A percentile compares a stretch with the other conserved stretches of the same genome.
Conservation (phyloP, 2,797 vertebrate genomes). For the Pipistrellus kuhlii region DNA sequence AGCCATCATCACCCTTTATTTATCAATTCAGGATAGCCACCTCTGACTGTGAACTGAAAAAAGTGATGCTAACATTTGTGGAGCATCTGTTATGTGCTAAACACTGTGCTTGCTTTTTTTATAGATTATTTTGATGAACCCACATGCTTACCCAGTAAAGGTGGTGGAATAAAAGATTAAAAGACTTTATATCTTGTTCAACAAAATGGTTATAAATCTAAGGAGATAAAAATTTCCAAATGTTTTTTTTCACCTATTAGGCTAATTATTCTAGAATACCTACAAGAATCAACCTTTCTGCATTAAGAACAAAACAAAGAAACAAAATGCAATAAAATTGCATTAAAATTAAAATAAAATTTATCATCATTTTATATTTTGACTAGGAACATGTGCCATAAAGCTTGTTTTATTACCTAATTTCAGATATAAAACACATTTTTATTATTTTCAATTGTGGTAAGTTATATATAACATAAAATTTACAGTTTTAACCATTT, state of each 20-base stretch:
- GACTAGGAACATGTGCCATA: not conserved
- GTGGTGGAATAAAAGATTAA: not conserved
- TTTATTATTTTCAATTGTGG: not conserved
- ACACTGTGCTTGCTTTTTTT: not conserved
- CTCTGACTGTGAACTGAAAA: not conserved
- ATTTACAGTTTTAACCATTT: not conserved
- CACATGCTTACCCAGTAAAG: not conserved
- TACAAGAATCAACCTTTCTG: not conserved
- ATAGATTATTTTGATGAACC: not conserved
- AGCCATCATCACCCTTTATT: not conserved
- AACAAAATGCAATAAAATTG: not conserved
- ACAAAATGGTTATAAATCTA: not conserved
- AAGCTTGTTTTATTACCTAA: not conserved
- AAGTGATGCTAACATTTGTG: not conserved
- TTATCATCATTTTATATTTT: not conserved
- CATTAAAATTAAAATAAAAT: not conserved
- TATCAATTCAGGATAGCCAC: not conserved
- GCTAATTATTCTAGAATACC: conserved; percentile 6
- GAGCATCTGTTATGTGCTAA: not conserved
- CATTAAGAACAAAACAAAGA: not conserved
- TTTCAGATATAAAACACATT: not conserved
- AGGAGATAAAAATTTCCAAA: not conserved
- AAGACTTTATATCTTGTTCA: not conserved
- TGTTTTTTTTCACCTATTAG: not conserved
- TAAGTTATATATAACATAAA: not conserved